These are phyloP conservation scores for Carterocephalus palaemon DNA, from an alignment of 2,888 invertebrate genomes.

Conservation along the genomic window DNA sequence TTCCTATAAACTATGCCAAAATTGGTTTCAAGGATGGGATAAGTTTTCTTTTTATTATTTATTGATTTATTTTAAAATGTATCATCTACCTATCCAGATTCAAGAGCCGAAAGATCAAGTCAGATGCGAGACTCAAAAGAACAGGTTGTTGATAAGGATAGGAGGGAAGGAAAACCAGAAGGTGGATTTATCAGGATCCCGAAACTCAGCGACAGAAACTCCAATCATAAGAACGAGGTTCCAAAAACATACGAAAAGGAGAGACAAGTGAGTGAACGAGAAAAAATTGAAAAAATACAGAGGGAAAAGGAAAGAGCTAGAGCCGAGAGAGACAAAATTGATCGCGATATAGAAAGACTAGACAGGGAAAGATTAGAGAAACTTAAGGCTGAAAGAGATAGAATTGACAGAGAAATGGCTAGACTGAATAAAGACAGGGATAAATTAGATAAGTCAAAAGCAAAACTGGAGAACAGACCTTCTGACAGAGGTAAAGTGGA, in stretches of 20 bases:
- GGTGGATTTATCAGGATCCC: conserved; percentile 70
- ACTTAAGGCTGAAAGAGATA: conserved; percentile 64
- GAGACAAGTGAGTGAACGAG: conserved; percentile 33
- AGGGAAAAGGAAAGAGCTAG: conserved; percentile 39
- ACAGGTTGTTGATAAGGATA: conserved; percentile 53
- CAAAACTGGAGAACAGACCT: conserved; percentile 51
- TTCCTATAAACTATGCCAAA: not conserved
- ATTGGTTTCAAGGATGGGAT: not conserved
- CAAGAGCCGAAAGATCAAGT: conserved; percentile 43
- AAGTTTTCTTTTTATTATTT: conserved; percentile 1
- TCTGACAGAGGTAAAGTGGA: conserved; percentile 44
- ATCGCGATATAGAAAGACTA: conserved; percentile 43
- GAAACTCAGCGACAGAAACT: conserved; percentile 65
- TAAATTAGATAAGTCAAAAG: conserved; percentile 61
- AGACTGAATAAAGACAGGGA: conserved; percentile 61
- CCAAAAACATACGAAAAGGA: conserved; percentile 38
- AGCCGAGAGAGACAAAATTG: conserved; percentile 48
- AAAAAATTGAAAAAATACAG: conserved; percentile 41
- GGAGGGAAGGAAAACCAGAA: conserved; percentile 54
- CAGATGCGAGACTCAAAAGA: too few relatives aligned
- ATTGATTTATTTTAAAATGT: conserved; percentile 13
- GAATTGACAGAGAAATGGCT: conserved; percentile 66
- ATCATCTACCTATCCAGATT: conserved; percentile 41
- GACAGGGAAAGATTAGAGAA: conserved; percentile 62
- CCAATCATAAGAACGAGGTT: conserved; percentile 44